Percentiles rank a stretch among this genome's conserved stretches.
These are phyloP conservation scores for Odontamblyopus rebecca DNA, from an alignment of 2,797 vertebrate genomes.

Conservation along the genomic window DNA sequence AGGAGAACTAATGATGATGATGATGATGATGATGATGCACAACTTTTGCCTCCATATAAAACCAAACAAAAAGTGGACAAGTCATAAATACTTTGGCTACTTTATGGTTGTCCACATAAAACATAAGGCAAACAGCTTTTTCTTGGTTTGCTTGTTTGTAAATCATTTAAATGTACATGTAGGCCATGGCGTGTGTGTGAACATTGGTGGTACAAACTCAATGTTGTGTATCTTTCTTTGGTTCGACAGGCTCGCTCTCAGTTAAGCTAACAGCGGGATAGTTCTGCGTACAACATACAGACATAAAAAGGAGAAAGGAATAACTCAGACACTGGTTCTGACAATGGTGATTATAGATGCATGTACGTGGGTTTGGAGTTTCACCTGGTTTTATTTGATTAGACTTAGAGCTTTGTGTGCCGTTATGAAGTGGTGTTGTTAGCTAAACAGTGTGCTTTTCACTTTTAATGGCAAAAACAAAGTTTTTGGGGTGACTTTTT, in stretches of 20 bases:
- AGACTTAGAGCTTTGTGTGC: constrained; percentile 98
- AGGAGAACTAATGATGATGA: constrained; percentile 63
- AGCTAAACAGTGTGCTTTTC: constrained; percentile 98
- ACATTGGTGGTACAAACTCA: constrained; percentile 84
- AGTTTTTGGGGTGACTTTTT: constrained; percentile 80
- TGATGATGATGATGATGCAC: neutral
- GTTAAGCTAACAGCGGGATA: constrained; percentile 99
- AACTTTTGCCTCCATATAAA: neutral
- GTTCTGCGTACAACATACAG: constrained; percentile 89
- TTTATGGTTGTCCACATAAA: constrained; percentile 29
- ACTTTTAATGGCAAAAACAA: constrained; percentile 76
- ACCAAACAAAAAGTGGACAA: constrained; percentile 37
- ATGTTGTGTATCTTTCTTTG: constrained; percentile 99
- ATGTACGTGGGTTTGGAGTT: constrained; percentile 90
- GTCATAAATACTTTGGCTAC: constrained; percentile 8
- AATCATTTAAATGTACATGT: constrained; percentile 15
- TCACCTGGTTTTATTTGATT: constrained; percentile 80
- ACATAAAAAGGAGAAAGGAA: constrained; percentile 82
- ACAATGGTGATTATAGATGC: constrained; percentile 99
- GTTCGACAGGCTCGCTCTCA: constrained; percentile 99
- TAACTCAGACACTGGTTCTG: constrained; percentile 96
- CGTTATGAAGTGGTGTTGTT: constrained; percentile 98
- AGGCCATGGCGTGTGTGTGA: constrained; percentile 47
- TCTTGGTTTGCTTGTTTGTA: constrained; percentile 45
- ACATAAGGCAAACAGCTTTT: constrained; percentile 41